A percentile compares a stretch with the other conserved stretches of the same genome.
These are phyloP conservation scores for Lynx canadensis DNA, from an alignment of 2,113 vertebrate genomes.

Conservation along the genomic window DNA sequence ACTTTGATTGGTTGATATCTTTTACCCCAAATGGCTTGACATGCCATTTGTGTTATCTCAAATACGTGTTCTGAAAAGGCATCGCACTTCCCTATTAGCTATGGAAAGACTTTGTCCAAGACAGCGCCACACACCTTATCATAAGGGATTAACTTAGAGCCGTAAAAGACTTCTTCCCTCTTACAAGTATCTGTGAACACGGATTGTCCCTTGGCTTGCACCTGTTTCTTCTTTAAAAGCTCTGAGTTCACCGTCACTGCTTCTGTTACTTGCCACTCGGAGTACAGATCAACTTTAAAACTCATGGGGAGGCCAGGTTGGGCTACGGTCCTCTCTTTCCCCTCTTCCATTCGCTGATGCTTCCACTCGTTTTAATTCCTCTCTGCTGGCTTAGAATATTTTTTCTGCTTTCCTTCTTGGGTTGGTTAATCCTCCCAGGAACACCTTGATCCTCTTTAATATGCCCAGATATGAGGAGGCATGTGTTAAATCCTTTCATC, in stretches of 20 bases:
- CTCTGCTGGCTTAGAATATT: neutral
- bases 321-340: neutral
- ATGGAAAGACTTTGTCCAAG: neutral
- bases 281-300: neutral
- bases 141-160: neutral
- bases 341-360: neutral
- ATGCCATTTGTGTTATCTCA: neutral
- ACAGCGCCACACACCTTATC: neutral
- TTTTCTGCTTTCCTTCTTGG: constrained; percentile 4
- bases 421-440: constrained; percentile 54
- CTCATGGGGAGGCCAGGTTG: neutral
- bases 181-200: neutral
- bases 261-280: neutral
- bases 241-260: neutral
- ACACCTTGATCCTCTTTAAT: constrained; percentile 66
- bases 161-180: neutral
- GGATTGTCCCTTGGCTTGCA: neutral
- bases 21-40: neutral
- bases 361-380: constrained; percentile 27
- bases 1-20: neutral
- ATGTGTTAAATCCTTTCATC: constrained; percentile 70
- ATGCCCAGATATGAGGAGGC: constrained; percentile 58
- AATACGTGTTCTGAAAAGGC: neutral
- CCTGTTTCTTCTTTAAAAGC: neutral
- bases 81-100: neutral